phyloP scores from a whole-genome alignment of 2,888 invertebrate species.

The Zaprionus obscuricornis region DNA sequence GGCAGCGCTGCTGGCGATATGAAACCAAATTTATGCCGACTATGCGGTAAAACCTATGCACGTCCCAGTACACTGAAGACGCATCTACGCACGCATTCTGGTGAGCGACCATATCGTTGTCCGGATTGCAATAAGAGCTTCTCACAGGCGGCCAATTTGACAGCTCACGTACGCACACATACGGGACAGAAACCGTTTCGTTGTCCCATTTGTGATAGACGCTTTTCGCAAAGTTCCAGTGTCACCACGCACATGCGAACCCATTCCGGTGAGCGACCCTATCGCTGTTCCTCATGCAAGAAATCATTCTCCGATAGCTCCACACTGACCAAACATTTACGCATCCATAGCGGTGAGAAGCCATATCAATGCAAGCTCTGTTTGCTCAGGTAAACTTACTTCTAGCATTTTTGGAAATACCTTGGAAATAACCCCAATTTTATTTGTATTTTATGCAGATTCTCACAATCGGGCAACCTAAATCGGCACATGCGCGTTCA shows the following conservation, averaged over 20 bases:
- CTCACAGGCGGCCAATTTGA: constrained; percentile 98
- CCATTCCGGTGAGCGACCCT: constrained; percentile 99
- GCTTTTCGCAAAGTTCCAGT: constrained; percentile 97
- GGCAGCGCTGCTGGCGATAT: constrained; percentile 85
- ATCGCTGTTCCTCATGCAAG: constrained; percentile 97
- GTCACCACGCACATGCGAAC: constrained; percentile 99
- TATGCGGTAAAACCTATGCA: constrained; percentile 98
- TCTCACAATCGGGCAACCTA: constrained; percentile 99
- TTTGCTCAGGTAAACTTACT: constrained; percentile 87
- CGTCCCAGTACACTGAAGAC: constrained; percentile 98
- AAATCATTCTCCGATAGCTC: constrained; percentile 99
- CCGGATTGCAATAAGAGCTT: constrained; percentile 98
- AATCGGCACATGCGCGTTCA: constrained; percentile 99
- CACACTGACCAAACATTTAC: constrained; percentile 97
- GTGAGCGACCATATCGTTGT: constrained; percentile 91
- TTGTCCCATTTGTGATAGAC: constrained; percentile 97
- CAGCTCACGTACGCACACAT: constrained; percentile 95
- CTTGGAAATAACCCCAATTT: constrained; percentile 29
- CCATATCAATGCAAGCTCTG: constrained; percentile 99
- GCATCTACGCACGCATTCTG: constrained; percentile 97
- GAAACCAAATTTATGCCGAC: constrained; percentile 95
- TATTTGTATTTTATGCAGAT: constrained; percentile 84
- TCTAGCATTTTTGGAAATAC: constrained; percentile 14
- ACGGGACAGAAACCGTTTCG: constrained; percentile 99
- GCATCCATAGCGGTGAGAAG: constrained; percentile 91